Evolutionary conservation across 2,113 vertebrate species (phyloP).

Genomic region (Pterocles orientalis): DNA sequence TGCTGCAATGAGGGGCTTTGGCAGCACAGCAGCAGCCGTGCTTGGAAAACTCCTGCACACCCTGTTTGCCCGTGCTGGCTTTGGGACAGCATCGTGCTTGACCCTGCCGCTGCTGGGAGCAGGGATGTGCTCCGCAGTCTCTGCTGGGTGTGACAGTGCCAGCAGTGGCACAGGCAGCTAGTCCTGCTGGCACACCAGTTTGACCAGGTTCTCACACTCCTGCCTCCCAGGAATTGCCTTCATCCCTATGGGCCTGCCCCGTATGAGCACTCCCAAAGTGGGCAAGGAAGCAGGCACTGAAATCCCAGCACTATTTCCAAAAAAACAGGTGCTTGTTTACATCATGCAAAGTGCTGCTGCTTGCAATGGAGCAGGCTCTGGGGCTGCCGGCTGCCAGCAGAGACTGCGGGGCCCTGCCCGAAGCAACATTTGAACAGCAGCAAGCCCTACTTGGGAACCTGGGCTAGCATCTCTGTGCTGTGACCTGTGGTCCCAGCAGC

Average conservation of each 20-base stretch:
- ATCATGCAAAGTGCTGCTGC: not conserved
- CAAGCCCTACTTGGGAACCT: not conserved
- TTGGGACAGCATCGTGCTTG: accelerated
- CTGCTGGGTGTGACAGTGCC: accelerated
- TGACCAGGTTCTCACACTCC: not conserved
- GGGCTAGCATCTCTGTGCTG: not conserved
- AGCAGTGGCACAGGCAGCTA: not conserved
- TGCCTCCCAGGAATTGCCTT: not conserved
- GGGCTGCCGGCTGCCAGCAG: not conserved
- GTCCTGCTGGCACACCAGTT: not conserved
- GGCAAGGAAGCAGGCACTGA: not conserved
- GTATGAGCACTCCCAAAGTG: not conserved
- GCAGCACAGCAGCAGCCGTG: accelerated
- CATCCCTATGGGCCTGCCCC: accelerated
- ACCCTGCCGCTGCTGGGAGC: not conserved
- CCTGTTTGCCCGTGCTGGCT: not conserved
- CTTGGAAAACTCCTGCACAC: not conserved
- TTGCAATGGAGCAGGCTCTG: not conserved
- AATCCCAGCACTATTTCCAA: not conserved
- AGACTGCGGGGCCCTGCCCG: not conserved
- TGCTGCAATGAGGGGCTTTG: not conserved
- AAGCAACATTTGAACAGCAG: not conserved
- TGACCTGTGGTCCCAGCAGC: not conserved
- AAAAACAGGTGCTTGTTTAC: not conserved
- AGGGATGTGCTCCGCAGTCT: accelerated